Evolutionary conservation across 1,140 invertebrate species (phyloP).

Genomic region (Drosophila oshimai): DNA sequence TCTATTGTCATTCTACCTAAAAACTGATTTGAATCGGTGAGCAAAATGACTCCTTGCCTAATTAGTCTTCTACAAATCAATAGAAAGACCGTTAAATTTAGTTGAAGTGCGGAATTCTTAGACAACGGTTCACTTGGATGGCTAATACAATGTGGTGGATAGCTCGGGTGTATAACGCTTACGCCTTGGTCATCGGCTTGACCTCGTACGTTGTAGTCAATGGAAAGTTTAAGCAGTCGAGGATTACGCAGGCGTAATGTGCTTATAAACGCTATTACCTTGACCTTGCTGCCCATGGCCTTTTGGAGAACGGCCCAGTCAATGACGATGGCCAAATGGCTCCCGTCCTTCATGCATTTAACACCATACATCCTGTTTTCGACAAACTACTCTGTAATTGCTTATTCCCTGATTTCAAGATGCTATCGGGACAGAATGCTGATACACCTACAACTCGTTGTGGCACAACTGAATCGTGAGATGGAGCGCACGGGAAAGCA

Average conservation of each 20-base stretch:
- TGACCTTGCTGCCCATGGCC: conserved; percentile 10
- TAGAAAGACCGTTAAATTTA: not conserved
- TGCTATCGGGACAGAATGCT: conserved; percentile 26
- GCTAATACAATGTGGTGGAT: not conserved
- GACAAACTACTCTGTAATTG: conserved; percentile 19
- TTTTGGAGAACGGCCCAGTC: not conserved
- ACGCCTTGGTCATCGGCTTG: conserved; percentile 33
- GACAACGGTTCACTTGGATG: not conserved
- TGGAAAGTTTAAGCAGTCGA: conserved; percentile 1
- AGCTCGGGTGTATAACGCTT: conserved; percentile 5
- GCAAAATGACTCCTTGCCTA: not conserved
- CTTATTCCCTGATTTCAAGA: conserved; percentile 32
- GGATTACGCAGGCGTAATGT: conserved; percentile 11
- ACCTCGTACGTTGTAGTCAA: conserved; percentile 13
- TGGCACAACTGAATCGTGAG: not conserved
- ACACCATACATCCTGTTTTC: conserved; percentile 7
- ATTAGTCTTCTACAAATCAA: not conserved
- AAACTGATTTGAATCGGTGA: conserved; percentile 1
- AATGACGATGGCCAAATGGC: not conserved
- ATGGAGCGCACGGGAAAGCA: not conserved
- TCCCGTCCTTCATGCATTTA: conserved; percentile 23
- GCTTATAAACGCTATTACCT: conserved; percentile 7
- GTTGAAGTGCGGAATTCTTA: not conserved
- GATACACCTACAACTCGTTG: conserved; percentile 16
- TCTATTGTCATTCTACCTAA: no score